Evolutionary conservation across 2,888 invertebrate genomes (phyloP).

Genomic region (Pseudeuparius sepicola): DNA sequence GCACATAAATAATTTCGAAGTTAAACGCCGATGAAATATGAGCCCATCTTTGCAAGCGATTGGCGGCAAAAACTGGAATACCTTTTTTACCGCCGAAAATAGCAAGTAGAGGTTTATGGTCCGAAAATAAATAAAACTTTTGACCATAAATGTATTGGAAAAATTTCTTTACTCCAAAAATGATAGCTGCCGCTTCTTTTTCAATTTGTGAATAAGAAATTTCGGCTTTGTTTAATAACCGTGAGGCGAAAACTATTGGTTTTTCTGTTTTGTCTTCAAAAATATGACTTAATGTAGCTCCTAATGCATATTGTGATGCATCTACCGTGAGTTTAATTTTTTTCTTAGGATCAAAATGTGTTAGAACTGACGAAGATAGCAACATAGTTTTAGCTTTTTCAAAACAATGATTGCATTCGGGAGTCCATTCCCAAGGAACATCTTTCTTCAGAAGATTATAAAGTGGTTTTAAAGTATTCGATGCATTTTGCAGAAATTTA

Average conservation of each 20-base stretch:
- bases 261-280: not conserved
- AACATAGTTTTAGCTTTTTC: too few species aligned
- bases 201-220: not conserved
- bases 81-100: not conserved
- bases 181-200: slow-evolving; percentile 1
- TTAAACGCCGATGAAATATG: too few species aligned
- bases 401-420: too few species aligned
- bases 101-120: slow-evolving; percentile 1
- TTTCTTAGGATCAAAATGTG: slow-evolving; percentile 1
- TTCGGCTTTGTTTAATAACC: slow-evolving; percentile 1
- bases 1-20: too few species aligned
- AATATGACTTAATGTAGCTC: not conserved
- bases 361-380: too few species aligned
- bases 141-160: slow-evolving; percentile 1
- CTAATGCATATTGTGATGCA: not conserved
- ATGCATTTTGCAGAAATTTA: too few species aligned
- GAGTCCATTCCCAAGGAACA: too few species aligned
- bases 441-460: too few species aligned
- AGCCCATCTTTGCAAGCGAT: not conserved
- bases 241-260: slow-evolving; percentile 1
- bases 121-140: slow-evolving; percentile 1
- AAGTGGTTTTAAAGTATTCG: too few species aligned
- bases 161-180: not conserved
- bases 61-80: not conserved
- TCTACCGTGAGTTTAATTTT: slow-evolving; percentile 1